Percentiles rank a stretch among this genome's conserved stretches.
These are phyloP conservation scores for Paratrypauchen microcephalus DNA, from an alignment of 2,797 vertebrate genomes.

Conservation along the genomic window DNA sequence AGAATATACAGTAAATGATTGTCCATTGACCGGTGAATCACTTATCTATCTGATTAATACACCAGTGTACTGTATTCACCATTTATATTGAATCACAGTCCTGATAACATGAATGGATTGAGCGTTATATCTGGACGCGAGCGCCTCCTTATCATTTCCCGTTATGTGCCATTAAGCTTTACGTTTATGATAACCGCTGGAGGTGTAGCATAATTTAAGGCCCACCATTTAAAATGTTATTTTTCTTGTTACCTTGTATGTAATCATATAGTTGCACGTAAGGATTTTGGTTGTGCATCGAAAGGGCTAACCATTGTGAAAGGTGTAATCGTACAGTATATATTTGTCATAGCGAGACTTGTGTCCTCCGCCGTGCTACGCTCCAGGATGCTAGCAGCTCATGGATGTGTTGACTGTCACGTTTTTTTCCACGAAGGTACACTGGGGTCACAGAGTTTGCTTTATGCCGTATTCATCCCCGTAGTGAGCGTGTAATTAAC, in stretches of 20 bases:
- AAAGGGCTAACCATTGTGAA: conserved; percentile 1
- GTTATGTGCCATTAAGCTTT: conserved; percentile 50
- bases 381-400: conserved; percentile 1
- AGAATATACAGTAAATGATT: conserved; percentile 23
- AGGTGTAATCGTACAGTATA: conserved; percentile 1
- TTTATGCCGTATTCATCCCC: conserved; percentile 15
- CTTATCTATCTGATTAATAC: not conserved
- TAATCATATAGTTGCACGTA: not conserved
- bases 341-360: no score
- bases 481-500: conserved; percentile 15
- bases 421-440: not conserved
- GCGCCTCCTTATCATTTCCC: conserved; percentile 43
- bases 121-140: not conserved
- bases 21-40: not conserved
- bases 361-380: not conserved
- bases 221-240: not conserved
- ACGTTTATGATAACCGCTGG: conserved; percentile 8
- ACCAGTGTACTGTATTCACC: not conserved
- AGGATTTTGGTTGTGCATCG: not conserved
- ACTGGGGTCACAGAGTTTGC: not conserved
- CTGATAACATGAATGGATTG: not conserved
- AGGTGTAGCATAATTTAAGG: not conserved
- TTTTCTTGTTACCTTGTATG: not conserved
- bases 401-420: not conserved
- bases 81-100: not conserved